Conservation (phyloP, 2,113 vertebrate species). For the Formicarius rufipectus region DNA sequence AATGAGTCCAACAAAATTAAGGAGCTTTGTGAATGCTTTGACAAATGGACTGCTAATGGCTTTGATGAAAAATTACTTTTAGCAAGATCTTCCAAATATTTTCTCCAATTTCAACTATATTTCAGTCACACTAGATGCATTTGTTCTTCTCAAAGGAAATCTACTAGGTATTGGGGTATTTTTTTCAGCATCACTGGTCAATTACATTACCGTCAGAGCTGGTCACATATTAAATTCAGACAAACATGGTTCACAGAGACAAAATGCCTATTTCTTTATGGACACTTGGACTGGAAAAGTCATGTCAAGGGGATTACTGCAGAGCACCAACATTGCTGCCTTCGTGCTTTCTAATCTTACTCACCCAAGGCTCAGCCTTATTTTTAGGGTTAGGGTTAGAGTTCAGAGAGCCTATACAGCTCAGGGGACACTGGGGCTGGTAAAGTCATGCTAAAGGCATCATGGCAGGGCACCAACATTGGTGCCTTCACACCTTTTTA, state of each 20-base stretch:
- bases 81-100: background rate
- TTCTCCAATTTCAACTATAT: background rate
- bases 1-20: conserved; percentile 1
- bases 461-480: background rate
- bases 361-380: background rate
- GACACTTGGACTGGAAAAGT: background rate
- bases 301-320: background rate
- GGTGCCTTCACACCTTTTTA: background rate
- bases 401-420: background rate
- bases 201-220: background rate
- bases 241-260: background rate
- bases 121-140: background rate
- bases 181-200: background rate
- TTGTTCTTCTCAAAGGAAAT: conserved; percentile 4
- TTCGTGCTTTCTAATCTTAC: background rate
- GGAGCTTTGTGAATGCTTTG: conserved; percentile 38
- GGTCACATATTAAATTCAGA: background rate
- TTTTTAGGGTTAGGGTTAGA: background rate
- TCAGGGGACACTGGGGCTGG: background rate
- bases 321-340: background rate
- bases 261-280: background rate
- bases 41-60: conserved; percentile 46
- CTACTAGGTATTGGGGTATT: background rate
- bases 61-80: conserved; percentile 25
- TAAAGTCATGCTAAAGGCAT: background rate